Evolutionary conservation across 2,113 vertebrate species (phyloP), one percentile per base, ranked within the genome.

Genomic region (Scalopus aquaticus): DNA sequence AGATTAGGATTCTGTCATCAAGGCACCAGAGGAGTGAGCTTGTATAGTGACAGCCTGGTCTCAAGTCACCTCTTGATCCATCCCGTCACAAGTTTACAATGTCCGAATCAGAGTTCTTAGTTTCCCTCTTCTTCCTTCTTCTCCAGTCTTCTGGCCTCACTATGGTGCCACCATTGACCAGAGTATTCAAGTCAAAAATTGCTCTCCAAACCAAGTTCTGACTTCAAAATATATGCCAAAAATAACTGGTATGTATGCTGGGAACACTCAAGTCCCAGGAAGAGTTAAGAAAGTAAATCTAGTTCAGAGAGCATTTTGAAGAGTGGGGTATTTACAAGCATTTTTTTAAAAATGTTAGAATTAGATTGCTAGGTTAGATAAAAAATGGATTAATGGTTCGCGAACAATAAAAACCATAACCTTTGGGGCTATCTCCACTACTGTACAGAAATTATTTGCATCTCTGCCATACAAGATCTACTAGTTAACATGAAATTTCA

Each of bases 251-350:
- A 9, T 39, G 54, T 80, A 11, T n/a, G 19, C 19, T 51, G 20
- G 20, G 20, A 56, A 56, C 54, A 56, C 20, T 56, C 54, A 56
- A 22, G 17, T 56, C 54, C 6, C 20, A 96, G 62, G 20, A 44
- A 89, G 62, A 24, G 44, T 69, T 78, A 62, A 94, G 76, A 82
- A 96, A 56, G 76, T 32, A 87, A 94, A 73, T 70, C 19, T 60
- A 84, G 74, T 96, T 87, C 74, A 94, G 39, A 96, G 69, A 93
- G 26, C 64, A 94, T 67, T 96, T 93, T 89, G 82, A 94, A 42
- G 72, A 95, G 83, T 1, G 4, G 35, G 35, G 11, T 73, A 94
- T 87, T 96, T 94, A 94, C 26, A 70, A 60, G 35, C 60, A 51
- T 62, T 96, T 77, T 37, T 72, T 72, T 92, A 96, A 39, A 96